These are phyloP conservation scores for Syngnathus floridae DNA, from an alignment of 2,113 vertebrate species.

Conservation along the genomic window DNA sequence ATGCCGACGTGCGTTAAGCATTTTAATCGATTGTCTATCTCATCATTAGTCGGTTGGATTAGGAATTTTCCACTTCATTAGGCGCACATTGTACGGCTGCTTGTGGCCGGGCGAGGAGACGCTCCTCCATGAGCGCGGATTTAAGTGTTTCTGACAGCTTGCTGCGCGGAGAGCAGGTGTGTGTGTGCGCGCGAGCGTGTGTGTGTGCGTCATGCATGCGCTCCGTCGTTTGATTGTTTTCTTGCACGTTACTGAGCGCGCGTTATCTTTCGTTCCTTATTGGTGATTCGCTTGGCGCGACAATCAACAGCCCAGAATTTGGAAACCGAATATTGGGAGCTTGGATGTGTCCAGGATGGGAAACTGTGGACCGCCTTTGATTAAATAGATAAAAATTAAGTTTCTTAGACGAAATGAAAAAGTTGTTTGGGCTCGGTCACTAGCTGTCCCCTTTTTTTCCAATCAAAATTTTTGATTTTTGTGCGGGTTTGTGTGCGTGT, in stretches of 20 bases:
- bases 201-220: conserved; percentile 24
- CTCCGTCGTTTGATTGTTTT: conserved; percentile 53
- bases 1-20: conserved; percentile 24
- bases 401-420: too few species aligned
- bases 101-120: conserved; percentile 47
- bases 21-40: conserved; percentile 53
- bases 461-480: too few species aligned
- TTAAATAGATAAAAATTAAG: too few species aligned
- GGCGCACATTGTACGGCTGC: conserved; percentile 30
- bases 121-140: conserved; percentile 49
- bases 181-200: conserved; percentile 25
- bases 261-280: conserved; percentile 41
- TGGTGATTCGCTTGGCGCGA: conserved; percentile 20
- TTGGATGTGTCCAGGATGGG: too few species aligned
- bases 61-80: conserved; percentile 63
- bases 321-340: too few species aligned
- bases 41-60: conserved; percentile 62
- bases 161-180: conserved; percentile 71
- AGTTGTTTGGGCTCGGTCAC: too few species aligned
- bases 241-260: conserved; percentile 43
- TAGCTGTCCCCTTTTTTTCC: too few species aligned
- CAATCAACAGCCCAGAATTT: conserved; percentile 6
- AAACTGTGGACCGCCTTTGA: too few species aligned
- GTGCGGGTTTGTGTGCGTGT: too few species aligned
- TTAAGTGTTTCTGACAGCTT: conserved; percentile 73